Evolutionary conservation across 1,140 invertebrate genomes (phyloP).

Genomic region (Euglossa dilemma): DNA sequence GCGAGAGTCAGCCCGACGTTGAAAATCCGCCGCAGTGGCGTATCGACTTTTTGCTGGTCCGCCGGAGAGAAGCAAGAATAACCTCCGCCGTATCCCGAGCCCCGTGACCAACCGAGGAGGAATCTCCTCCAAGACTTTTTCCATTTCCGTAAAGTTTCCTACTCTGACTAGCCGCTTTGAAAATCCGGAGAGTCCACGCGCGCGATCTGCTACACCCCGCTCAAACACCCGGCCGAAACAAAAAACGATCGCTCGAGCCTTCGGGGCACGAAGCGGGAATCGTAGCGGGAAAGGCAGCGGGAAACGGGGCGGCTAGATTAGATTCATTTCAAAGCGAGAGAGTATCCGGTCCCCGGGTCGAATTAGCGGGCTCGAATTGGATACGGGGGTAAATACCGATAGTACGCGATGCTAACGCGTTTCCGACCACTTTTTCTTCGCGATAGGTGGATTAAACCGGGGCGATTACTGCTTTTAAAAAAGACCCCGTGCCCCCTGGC

Average conservation of each 20-base stretch:
- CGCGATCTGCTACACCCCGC: neutral
- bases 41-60: constrained; percentile 54
- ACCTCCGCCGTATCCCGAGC: neutral
- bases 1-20: constrained; percentile 2
- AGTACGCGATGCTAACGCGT: constrained; percentile 6
- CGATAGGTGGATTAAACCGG: neutral
- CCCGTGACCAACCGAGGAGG: neutral
- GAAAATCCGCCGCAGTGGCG: constrained; percentile 44
- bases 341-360: neutral
- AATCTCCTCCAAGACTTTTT: constrained; percentile 53
- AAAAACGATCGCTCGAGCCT: constrained; percentile 24
- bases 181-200: constrained; percentile 46
- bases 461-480: neutral
- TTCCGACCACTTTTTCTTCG: neutral
- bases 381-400: constrained; percentile 19
- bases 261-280: too few species aligned
- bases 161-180: constrained; percentile 43
- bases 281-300: neutral
- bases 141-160: constrained; percentile 58
- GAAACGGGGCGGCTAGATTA: constrained; percentile 2
- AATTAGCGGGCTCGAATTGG: constrained; percentile 31
- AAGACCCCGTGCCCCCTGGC: too few species aligned
- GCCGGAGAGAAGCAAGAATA: constrained; percentile 45
- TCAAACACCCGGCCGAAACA: constrained; percentile 29
- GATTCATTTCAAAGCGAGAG: constrained; percentile 35